Conservation (phyloP, 2,888 invertebrate species). For the Drosophila fulvimacula region DNA sequence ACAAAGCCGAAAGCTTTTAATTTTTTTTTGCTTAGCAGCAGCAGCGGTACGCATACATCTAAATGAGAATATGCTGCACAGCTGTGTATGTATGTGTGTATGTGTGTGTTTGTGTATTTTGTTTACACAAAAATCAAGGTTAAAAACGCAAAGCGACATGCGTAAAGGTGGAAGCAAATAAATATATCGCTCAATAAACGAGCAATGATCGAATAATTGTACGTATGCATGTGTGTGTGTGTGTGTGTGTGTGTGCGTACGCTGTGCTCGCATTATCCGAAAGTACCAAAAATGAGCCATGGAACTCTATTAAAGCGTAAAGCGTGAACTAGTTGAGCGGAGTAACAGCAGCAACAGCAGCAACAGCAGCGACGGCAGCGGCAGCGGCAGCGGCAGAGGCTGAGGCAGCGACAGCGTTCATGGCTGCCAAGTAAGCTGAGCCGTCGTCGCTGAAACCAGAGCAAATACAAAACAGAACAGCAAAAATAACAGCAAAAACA, state of each 20-base stretch:
- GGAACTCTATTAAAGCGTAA: constrained; percentile 54
- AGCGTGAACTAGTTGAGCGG: constrained; percentile 45
- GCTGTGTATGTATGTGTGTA: constrained; percentile 38
- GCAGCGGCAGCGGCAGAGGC: background rate
- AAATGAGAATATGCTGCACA: constrained; percentile 59
- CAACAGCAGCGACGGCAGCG: no score
- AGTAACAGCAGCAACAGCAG: constrained; percentile 11
- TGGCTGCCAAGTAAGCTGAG: constrained; percentile 40
- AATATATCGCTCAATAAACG: constrained; percentile 70
- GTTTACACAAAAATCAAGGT: constrained; percentile 79
- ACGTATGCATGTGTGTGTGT: constrained; percentile 1
- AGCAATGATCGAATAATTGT: constrained; percentile 59
- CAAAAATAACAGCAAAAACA: constrained; percentile 8
- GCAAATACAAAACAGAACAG: constrained; percentile 25
- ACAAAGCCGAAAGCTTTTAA: constrained; percentile 66
- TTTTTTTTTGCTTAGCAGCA: constrained; percentile 33
- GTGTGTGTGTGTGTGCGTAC: constrained; percentile 12
- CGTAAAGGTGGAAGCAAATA: constrained; percentile 76
- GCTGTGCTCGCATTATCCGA: constrained; percentile 40
- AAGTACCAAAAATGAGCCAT: constrained; percentile 53
- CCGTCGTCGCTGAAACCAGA: constrained; percentile 50
- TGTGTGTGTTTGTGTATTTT: constrained; percentile 54
- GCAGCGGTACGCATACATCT: constrained; percentile 10
- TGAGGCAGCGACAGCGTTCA: constrained; percentile 9
- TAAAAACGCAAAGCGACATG: constrained; percentile 77